phyloP scores from a whole-genome alignment of 1,140 invertebrate species.

The Aradophagus sp. region DNA sequence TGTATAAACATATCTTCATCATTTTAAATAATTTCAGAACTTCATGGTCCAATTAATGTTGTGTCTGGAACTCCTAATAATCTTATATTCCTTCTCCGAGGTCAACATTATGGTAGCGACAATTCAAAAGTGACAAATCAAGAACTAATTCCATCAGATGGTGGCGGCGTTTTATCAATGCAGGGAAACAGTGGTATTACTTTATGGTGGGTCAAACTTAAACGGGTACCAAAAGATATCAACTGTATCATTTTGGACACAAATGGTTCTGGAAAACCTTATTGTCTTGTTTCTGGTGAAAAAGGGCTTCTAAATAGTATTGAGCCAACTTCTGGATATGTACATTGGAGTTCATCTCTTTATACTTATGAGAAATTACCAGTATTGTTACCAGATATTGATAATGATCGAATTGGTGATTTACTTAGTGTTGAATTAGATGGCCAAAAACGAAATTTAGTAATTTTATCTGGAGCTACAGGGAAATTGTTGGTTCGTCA shows the following conservation, averaged over 20 bases:
- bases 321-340: slow-evolving; percentile 80
- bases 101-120: slow-evolving; percentile 75
- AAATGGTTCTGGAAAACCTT: slow-evolving; percentile 80
- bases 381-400: slow-evolving; percentile 81
- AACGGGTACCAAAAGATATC: slow-evolving; percentile 79
- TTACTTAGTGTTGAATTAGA: slow-evolving; percentile 77
- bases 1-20: no score
- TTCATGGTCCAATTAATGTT: slow-evolving; percentile 82
- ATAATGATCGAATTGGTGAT: slow-evolving; percentile 82
- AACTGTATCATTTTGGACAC: slow-evolving; percentile 83
- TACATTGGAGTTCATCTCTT: slow-evolving; percentile 78
- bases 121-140: slow-evolving; percentile 64
- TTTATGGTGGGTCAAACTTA: slow-evolving; percentile 79
- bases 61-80: slow-evolving; percentile 79
- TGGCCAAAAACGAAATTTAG: slow-evolving; percentile 75
- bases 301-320: slow-evolving; percentile 81
- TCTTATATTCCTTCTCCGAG: slow-evolving; percentile 82
- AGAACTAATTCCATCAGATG: slow-evolving; percentile 70
- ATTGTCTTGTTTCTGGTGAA: slow-evolving; percentile 83
- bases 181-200: slow-evolving; percentile 76
- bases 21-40: no score
- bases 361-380: slow-evolving; percentile 80
- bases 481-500: slow-evolving; percentile 72
- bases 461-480: slow-evolving; percentile 79
- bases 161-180: slow-evolving; percentile 71